These are phyloP conservation scores for Himalopsyche anomala DNA, from an alignment of 2,888 invertebrate species.

Conservation along the genomic window DNA sequence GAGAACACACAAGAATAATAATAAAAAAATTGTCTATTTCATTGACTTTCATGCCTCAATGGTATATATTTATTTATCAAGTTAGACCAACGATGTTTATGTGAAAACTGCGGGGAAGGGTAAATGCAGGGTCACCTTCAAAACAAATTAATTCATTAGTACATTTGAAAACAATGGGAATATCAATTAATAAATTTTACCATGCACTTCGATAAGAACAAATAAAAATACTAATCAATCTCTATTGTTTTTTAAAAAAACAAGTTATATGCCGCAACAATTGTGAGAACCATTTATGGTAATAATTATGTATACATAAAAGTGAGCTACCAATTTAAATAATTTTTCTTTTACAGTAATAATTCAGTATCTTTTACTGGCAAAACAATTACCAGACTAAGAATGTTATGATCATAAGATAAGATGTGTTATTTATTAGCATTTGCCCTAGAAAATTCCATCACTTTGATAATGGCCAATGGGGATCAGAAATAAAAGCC, in stretches of 20 bases:
- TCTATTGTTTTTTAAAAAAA: neutral
- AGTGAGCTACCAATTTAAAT: slow-evolving; percentile 17
- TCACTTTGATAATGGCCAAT: too few relatives aligned
- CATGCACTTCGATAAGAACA: neutral
- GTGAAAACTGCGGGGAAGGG: too few relatives aligned
- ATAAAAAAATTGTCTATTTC: too few relatives aligned
- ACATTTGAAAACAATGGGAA: neutral
- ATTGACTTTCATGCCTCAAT: too few relatives aligned
- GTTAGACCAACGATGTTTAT: too few relatives aligned
- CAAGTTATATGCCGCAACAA: neutral
- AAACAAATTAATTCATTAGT: too few relatives aligned
- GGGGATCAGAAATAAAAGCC: too few relatives aligned
- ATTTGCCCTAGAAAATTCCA: too few relatives aligned
- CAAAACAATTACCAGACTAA: neutral
- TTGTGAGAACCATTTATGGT: neutral
- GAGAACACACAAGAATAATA: too few relatives aligned
- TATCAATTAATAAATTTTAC: neutral
- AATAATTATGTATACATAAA: neutral
- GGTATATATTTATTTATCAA: too few relatives aligned
- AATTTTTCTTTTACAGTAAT: neutral
- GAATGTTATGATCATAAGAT: neutral
- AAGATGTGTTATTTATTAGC: too few relatives aligned
- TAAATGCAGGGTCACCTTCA: too few relatives aligned
- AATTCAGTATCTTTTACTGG: neutral
- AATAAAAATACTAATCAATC: neutral